Evolutionary conservation across 2,888 invertebrate species (phyloP), one percentile per base, ranked within the genome.

Genomic region (Punctoribates punctum): DNA sequence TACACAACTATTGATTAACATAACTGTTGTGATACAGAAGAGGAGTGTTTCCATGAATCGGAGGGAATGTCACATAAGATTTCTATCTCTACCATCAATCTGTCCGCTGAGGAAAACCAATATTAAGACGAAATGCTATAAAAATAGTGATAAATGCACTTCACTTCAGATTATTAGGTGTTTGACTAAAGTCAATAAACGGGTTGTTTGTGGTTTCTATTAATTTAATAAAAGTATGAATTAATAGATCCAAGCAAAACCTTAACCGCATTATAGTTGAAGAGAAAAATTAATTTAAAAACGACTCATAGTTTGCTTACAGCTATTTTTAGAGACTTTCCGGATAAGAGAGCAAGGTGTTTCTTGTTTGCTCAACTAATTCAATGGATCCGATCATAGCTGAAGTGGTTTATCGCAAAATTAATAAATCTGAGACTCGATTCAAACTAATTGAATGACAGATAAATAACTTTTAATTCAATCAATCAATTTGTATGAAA

Each of bases 141-240:
- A 51, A 51, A 60, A 13, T 60, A 13, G 60, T 60, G 60, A 60
- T 60, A 60, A 60, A 60, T 29, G 27, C 27, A 60, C 60, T 60
- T 60, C 27, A 60, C 29, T 60, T 60, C 60, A 60, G 29, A 60
- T 60, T 60, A 23, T 60, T 27, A 23, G 60, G 29, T 29, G 57
- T 29, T 60, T 27, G 20, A 0, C 27, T 60, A 1, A 60, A 27
- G 27, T 51, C 13, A 60, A 60, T 23, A 60, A 60, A 13, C 27
- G 60, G 15, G 13, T 3, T 60, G 60, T 60, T 60, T 60, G 60
- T 3, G 60, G 27, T 60, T 60, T 57, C 11, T 13, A 57, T 57
- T 57, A 57, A 57, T 57, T 60, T 23, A 60, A 29, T 60, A 60
- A 17, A 29, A 13, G 11, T 29, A 60, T 60, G 15, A 29, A 60